Evolutionary conservation across 2,113 vertebrate species (phyloP), one percentile per base, ranked within the genome.

Genomic region (Aspiorhynchus laticeps): DNA sequence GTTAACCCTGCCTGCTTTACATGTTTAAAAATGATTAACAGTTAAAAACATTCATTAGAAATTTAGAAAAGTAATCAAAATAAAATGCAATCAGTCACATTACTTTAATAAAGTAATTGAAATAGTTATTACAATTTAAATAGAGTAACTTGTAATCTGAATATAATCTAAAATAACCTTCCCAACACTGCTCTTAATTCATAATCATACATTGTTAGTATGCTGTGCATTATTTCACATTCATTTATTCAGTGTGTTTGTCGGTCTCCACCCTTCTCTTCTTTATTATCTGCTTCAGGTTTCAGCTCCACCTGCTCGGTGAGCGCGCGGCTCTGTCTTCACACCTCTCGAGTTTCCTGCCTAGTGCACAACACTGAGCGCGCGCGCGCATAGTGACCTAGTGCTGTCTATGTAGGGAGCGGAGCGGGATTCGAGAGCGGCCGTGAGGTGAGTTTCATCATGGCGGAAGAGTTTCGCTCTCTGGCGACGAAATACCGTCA

Each of bases 381-480:
- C 0, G 43, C 11, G 26, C 33, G 21, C 17, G 71, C 0, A 41
- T 12, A 2, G 28, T 21, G 10, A 1, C 4, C 3, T 7, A 1
- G n/a, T 26, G 53, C 33, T 61, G n/a, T 26, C 79, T 21, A 10
- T 15, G 14, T 51, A 51, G 26, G 36, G 15, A 28, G 36, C 4
- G 59, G 10, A 1, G 24, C 59, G 10, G 7, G 80, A 1, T 19
- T 63, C 21, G n/a, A 19, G 15, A 26, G 81, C 80, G 41, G 15
- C 65, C 17, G 9, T 26, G 56, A 80, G 79, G 79, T 80, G 79
- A 69, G 63, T 7, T 67, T 28, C 81, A 71, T 51, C 81, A 95
- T 94, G 90, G 95, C 95, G 95, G 95, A 94, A 92, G 89, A 87
- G 75, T 87, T 53, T 82, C 56, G 76, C 24, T 80, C 48, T 59